Evolutionary conservation across 2,797 vertebrate genomes (phyloP), one percentile per base, ranked within the genome.

Genomic region (Amniataba percoides): DNA sequence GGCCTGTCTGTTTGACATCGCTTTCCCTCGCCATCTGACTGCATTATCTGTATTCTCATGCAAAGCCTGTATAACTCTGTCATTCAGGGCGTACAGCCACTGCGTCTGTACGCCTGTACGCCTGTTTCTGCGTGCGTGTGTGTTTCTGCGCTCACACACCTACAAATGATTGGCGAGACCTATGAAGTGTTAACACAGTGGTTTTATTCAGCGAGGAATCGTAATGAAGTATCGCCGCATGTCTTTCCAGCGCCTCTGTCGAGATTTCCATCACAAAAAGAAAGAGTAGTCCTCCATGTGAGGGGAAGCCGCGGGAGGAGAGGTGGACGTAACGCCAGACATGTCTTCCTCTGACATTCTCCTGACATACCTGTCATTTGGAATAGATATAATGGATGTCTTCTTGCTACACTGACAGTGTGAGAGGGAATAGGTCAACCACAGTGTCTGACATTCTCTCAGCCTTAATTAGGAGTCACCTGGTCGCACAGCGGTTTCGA

Each of bases 1-100:
- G 90, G 78, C 83, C 84, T 93, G 92, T 91, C 93, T 92, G 88
- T 92, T 90, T 94, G 90, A 93, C 90, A 92, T 88, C 36, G 52
- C 79, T 78, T 84, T 76, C 78, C 77, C 80, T 85, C 59, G 25
- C 86, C 85, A 89, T 90, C 92, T 90, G 87, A 92, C 88, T 88
- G 76, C 81, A 82, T 89, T 85, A 91, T 92, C 85, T 84, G 77
- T 72, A 91, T 90, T 87, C 80, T 74, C 81, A 91, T 90, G 86
- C 89, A 90, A 90, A 92, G 80, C 78, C 80, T 63, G 85, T 82
- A 78, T 61, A 86, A 83, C 82, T 88, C 89, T 87, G 88, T 91
- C 86, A 84, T 76, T 90, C 89, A 87, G 51, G 51, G 71, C 21
- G 0, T 59, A 40, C 78, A 69, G 69, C 71, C 53, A 25, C 70